These are phyloP conservation scores for Cryptocheilus praepositus DNA, from an alignment of 2,888 invertebrate species.

Conservation along the genomic window DNA sequence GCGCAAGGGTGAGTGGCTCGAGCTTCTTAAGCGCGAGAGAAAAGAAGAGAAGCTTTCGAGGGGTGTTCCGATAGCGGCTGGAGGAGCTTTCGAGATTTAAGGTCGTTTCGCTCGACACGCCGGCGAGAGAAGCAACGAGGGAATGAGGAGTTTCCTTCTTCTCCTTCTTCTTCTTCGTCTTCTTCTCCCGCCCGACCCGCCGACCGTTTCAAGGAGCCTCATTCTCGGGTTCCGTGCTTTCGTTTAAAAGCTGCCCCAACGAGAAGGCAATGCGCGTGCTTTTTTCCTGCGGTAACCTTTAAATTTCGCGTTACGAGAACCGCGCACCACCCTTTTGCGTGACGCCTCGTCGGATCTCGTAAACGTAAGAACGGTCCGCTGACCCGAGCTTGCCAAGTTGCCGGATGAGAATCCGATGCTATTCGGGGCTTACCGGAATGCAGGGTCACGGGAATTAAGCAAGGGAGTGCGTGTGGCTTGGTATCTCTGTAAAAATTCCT, in stretches of 20 bases:
- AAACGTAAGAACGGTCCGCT: constrained; percentile 16
- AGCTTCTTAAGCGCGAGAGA: constrained; percentile 9
- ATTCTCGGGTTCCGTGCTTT: constrained; percentile 21
- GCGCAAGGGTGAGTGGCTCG: constrained; percentile 12
- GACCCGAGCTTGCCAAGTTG: too few species aligned
- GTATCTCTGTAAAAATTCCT: too few species aligned
- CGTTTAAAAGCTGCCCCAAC: constrained; percentile 30
- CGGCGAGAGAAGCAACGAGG: constrained; percentile 31
- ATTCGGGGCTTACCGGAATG: too few species aligned
- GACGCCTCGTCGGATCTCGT: not conserved
- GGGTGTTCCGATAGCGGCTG: constrained; percentile 14
- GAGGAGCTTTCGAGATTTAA: constrained; percentile 34
- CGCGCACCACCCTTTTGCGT: not conserved
- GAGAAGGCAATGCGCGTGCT: constrained; percentile 21
- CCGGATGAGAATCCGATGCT: too few species aligned
- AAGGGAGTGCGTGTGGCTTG: too few species aligned
- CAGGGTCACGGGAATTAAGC: too few species aligned
- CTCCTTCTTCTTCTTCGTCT: constrained; percentile 13
- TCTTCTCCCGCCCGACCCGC: not conserved
- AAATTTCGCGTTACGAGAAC: constrained; percentile 36
- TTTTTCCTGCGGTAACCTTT: constrained; percentile 37
- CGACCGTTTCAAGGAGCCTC: constrained; percentile 8
- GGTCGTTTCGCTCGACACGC: constrained; percentile 24
- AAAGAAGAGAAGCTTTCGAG: constrained; percentile 20
- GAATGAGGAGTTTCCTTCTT: constrained; percentile 23